Conservation (phyloP, 2,113 vertebrate species). For the Plestiodon gilberti region DNA sequence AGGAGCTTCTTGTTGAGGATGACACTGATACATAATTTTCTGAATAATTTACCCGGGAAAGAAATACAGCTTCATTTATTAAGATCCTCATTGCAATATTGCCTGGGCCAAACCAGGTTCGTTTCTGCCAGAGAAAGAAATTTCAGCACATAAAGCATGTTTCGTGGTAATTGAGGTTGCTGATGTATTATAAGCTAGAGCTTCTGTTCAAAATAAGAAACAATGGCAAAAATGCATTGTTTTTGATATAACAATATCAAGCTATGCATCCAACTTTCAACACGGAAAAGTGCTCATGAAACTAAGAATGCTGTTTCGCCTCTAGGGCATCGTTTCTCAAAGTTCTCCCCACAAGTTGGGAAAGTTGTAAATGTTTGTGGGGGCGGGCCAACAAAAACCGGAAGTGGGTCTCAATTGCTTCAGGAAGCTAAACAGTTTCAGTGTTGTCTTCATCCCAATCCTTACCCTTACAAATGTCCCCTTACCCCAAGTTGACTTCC, state of each 20-base stretch:
- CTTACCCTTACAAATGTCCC: too few relatives aligned
- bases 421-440: too few relatives aligned
- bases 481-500: too few relatives aligned
- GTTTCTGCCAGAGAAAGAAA: neutral
- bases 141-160: neutral
- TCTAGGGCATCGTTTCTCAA: neutral
- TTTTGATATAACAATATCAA: neutral
- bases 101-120: neutral
- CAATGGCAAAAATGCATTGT: neutral
- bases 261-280: neutral
- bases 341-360: too few relatives aligned
- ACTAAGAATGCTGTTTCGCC: neutral
- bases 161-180: neutral
- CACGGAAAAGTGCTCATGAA: neutral
- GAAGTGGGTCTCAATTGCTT: too few relatives aligned
- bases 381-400: too few relatives aligned
- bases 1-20: neutral
- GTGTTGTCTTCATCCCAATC: too few relatives aligned
- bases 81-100: neutral
- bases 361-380: too few relatives aligned
- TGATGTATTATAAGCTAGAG: neutral
- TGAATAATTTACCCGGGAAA: neutral
- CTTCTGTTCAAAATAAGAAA: neutral
- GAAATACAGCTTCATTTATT: constrained; percentile 11
- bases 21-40: neutral